Conservation (phyloP, 2,888 invertebrate genomes). For the Cataglyphis rosenhaueri region DNA sequence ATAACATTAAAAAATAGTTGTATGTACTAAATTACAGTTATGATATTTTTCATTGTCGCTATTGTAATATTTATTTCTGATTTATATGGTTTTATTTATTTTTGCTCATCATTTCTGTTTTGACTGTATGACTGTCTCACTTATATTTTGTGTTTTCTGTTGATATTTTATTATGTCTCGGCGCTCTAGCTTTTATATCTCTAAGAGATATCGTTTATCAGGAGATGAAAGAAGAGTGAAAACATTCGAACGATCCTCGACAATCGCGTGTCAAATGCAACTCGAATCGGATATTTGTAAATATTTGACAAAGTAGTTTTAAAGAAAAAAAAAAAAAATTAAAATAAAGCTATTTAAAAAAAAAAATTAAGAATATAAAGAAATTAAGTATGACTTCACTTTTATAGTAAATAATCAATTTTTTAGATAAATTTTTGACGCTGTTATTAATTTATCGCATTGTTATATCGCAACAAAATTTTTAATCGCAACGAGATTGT, state of each 20-base stretch:
- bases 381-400: not conserved
- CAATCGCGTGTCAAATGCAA: not conserved
- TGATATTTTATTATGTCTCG: constrained; percentile 8
- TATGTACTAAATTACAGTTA: not conserved
- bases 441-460: not conserved
- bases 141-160: not conserved
- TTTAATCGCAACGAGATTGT: not conserved
- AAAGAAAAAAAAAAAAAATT: not conserved
- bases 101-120: not conserved
- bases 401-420: not conserved
- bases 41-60: not conserved
- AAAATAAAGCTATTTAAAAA: not conserved
- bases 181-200: not conserved
- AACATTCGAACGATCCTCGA: not conserved
- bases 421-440: not conserved
- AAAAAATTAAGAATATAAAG: not conserved
- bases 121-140: too few species aligned
- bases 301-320: not conserved
- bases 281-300: not conserved
- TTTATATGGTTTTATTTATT: not conserved
- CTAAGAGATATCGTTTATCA: not conserved
- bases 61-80: not conserved
- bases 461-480: not conserved
- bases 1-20: not conserved
- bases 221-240: not conserved